Base-by-base conservation (phyloP, 2,113 vertebrate genomes). In the Sapajus apella region DNA sequence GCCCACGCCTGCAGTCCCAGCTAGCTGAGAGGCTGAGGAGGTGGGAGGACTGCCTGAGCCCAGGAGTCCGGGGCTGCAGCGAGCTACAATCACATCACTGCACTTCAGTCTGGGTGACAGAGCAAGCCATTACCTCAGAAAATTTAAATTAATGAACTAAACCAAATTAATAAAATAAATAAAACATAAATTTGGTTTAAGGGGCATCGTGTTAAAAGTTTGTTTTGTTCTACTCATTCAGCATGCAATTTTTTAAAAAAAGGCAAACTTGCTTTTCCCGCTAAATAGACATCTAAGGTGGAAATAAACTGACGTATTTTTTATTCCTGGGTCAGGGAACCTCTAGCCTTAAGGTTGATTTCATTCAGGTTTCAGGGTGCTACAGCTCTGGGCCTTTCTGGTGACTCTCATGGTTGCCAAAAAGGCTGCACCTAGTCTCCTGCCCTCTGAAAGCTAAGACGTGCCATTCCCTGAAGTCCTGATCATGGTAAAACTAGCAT, bases 251-350 rank as follows among this genome's bases (percentile, higher is more conserved):
- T 56, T 27, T 56, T 27, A 52, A 45, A 43, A 91, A 72, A 61
- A 81, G 56, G 61, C 30, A 70, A 87, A 23, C n/a, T 96, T 68
- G 75, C n/a, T 89, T 95, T 94, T 94, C 70, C 68, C 87, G 56
- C 27, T 37, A 91, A 82, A 40, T 47, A 2, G 20, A 47, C 58
- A 81, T 2, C 43, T 52, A 20, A 76, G 35, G 43, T 68, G 56
- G 70, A 95, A 83, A 95, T 87, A 92, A 91, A 55, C 11, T 40
- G 27, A 17, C 23, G 58, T 84, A 58, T 40, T 82, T 81, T 81
- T 92, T 72, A 87, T 80, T 91, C 8, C 18, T 82, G 45, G 8
- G 8, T 47, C 85, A 77, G 17, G 17, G 35, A 84, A 35, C 8
- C 47, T 88, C 35, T 47, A 72, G 12, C 30, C 10, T 87, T 73